Evolutionary conservation across 2,888 invertebrate genomes (phyloP), one percentile per base, ranked within the genome.

Genomic region (Mechanitis mazaeus): DNA sequence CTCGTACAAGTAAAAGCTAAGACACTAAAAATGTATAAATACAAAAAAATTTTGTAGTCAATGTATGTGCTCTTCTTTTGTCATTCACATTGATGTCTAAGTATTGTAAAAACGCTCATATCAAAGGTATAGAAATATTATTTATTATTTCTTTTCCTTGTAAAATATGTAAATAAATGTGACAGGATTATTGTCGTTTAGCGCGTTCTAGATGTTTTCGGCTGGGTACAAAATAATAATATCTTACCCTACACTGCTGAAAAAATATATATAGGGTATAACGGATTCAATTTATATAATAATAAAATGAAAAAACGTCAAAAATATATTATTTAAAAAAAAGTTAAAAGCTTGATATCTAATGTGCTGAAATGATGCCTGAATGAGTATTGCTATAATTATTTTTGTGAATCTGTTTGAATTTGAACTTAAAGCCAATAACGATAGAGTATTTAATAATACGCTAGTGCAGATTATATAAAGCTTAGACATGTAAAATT

Each of bases 151-250:
- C 81, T 81, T 81, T 83, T 74, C 81, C 79, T 83, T 89, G 89
- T 89, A 89, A 81, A 83, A 87, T 85, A 87, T 89, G 89, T 89
- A 89, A 85, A 89, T 89, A 89, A 75, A 79, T 80, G 75, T 79
- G 80, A 81, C 81, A 76, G 78, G 50, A 54, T 57, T 61, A 54
- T 57, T 56, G 58, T 65, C 56, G 45, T 63, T 60, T 60, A 60
- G 59, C 58, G 60, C 60, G 55, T 62, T 60, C 55, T 58, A 53
- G 59, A 46, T 46, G 55, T 47, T 55, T 50, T 50, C 50, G 50
- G 50, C 50, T 28, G 28, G 50, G 7, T 31, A 31, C 28, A 31
- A 31, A 50, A 50, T n/a, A 47, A 20, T 3, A 47, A n/a, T 20
- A 11, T 50, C 31, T 50, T 50, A 7, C 7, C 31, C 28, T 31